Base-by-base conservation (phyloP, 2,888 invertebrate genomes). In the Synanthedon andrenaeformis region DNA sequence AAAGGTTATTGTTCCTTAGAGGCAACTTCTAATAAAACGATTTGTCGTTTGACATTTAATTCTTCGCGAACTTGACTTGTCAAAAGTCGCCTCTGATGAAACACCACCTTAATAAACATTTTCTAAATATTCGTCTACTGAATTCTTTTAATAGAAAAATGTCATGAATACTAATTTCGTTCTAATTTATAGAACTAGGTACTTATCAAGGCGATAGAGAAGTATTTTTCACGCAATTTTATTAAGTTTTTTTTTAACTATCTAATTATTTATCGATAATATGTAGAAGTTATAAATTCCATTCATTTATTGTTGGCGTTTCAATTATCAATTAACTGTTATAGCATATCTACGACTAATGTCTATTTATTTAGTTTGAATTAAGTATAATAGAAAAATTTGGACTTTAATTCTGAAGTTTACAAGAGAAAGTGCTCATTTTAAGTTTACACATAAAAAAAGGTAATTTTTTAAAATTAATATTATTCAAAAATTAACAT, bases 171-270 rank as follows among this genome's bases (percentile, higher is more conserved):
- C 82, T 85, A 85, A 80, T 62, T 78, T 75, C 79, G 81, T 35
- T 35, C 6, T 35, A 35, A 35, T 35, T 35, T 35, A 35, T 72
- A 72, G 65, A 67, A 62, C 78, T 85, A 85, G 76, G 35, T 35
- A 35, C 68, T 70, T 80, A 82, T 71, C 80, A 82, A 78, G 83
- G 80, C 79, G 79, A 76, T 80, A 79, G 76, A 74, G 76, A 79
- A 74, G 75, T 74, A 64, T 55, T 62, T 76, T 76, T 76, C 74
- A 73, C 74, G 74, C 74, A 70, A 68, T 63, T 76, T 64, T 67
- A 66, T 66, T 64, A 57, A 53, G 54, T 62, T 50, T 55, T 53
- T 57, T 63, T 59, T 65, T 65, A 57, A 63, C 73, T 80, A 77
- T 74, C 75, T 77, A 78, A 68, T 66, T 70, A 69, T 66, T 64